phyloP scores from a whole-genome alignment of 2,888 invertebrate genomes.

The Cremastobaeus sp. region DNA sequence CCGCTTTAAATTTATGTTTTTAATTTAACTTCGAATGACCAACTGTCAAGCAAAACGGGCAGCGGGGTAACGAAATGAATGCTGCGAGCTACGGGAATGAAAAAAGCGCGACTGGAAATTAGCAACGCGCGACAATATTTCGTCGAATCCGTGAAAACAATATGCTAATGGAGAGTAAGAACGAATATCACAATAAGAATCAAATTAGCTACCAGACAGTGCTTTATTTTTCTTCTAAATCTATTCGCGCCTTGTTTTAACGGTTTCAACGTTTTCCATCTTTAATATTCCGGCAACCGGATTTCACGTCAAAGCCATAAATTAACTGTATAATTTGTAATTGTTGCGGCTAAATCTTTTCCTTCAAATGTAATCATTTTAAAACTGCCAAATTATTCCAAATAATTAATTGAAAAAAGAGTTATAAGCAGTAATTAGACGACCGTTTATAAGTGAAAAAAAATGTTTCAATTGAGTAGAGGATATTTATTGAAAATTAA shows the following conservation, averaged over 20 bases:
- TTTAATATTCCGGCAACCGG: not conserved
- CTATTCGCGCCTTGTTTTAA: constrained; percentile 11
- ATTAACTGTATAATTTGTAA: too few species aligned
- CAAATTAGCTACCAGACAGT: constrained; percentile 32
- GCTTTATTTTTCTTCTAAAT: constrained; percentile 30
- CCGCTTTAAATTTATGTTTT: constrained; percentile 76
- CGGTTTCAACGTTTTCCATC: too few species aligned
- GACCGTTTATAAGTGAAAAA: too few species aligned
- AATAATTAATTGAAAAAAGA: too few species aligned
- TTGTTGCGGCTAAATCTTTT: too few species aligned
- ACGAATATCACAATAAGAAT: constrained; percentile 44
- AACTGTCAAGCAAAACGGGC: constrained; percentile 70
- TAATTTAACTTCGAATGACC: constrained; percentile 77
- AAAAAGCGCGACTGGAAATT: constrained; percentile 71
- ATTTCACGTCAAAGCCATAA: too few species aligned
- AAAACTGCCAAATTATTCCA: too few species aligned
- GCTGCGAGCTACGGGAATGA: constrained; percentile 54
- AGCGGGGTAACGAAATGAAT: constrained; percentile 55
- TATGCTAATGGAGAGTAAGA: constrained; percentile 75
- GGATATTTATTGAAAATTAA: too few species aligned
- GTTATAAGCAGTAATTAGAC: too few species aligned
- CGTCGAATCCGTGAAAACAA: constrained; percentile 76
- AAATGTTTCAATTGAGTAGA: too few species aligned
- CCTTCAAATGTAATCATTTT: too few species aligned
- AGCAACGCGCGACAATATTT: constrained; percentile 75